phyloP scores from a whole-genome alignment of 2,888 invertebrate species.

The Aproaerema taeniolella region DNA sequence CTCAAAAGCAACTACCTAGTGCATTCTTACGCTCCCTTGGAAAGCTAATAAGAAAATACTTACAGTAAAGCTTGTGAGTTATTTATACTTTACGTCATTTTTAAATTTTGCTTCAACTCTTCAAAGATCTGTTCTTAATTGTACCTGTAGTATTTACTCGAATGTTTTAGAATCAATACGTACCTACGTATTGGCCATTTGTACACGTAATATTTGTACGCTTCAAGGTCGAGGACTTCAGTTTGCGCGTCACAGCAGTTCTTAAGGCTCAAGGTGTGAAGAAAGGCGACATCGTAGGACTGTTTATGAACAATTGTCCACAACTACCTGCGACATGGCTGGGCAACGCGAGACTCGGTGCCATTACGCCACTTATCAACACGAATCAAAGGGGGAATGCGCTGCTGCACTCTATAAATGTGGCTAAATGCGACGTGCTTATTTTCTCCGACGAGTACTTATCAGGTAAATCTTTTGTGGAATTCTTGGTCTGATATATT shows the following conservation, averaged over 20 bases:
- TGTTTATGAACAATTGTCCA: constrained; percentile 94
- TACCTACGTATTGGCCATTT: not conserved
- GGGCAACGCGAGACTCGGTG: constrained; percentile 92
- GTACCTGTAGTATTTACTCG: not conserved
- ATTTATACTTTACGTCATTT: too few species aligned
- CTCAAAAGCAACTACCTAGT: too few species aligned
- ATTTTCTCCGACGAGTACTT: constrained; percentile 86
- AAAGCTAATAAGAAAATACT: too few species aligned
- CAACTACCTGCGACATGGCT: constrained; percentile 96
- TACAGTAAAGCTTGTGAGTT: too few species aligned
- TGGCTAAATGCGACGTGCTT: constrained; percentile 90
- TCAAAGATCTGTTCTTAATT: not conserved
- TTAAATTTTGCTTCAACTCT: too few species aligned
- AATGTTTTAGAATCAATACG: not conserved
- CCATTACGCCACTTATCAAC: constrained; percentile 93
- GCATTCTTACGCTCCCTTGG: too few species aligned
- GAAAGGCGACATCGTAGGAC: constrained; percentile 91
- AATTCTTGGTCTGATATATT: too few species aligned
- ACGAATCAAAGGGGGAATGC: constrained; percentile 91
- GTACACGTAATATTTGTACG: not conserved
- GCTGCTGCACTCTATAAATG: constrained; percentile 90
- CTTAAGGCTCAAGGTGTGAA: constrained; percentile 88
- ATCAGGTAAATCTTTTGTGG: constrained; percentile 75
- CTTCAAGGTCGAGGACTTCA: constrained; percentile 92
- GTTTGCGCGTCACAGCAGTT: constrained; percentile 89